Conservation (phyloP, 2,797 vertebrate species). For the Bradypus variegatus region DNA sequence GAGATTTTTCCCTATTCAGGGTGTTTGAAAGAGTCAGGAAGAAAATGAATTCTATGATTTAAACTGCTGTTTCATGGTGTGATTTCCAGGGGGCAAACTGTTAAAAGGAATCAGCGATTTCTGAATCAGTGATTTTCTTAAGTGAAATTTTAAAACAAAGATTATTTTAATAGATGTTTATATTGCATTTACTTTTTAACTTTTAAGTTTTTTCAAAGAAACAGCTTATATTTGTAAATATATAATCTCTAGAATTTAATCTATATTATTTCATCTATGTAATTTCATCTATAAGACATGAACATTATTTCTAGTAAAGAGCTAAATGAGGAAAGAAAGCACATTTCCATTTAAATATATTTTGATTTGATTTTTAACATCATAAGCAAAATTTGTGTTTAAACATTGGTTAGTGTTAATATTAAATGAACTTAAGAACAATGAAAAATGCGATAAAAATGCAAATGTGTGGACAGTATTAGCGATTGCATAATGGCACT, state of each 20-base stretch:
- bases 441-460: not conserved
- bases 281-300: not conserved
- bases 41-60: not conserved
- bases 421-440: not conserved
- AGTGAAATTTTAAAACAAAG: not conserved
- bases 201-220: not conserved
- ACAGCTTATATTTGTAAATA: not conserved
- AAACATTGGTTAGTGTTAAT: not conserved
- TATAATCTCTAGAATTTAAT: not conserved
- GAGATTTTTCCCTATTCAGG: not conserved
- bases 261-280: too few relatives aligned
- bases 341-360: not conserved
- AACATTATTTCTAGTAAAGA: not conserved
- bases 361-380: constrained; percentile 13
- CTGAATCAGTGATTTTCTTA: not conserved
- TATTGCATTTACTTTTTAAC: not conserved
- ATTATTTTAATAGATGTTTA: not conserved
- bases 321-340: not conserved
- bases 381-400: constrained; percentile 2
- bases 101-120: not conserved
- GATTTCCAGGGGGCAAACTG: not conserved
- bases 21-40: not conserved
- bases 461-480: not conserved
- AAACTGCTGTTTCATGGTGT: not conserved
- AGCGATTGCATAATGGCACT: not conserved